These are phyloP conservation scores for Argyrosomus japonicus DNA, from an alignment of 2,113 vertebrate genomes.

Conservation along the genomic window DNA sequence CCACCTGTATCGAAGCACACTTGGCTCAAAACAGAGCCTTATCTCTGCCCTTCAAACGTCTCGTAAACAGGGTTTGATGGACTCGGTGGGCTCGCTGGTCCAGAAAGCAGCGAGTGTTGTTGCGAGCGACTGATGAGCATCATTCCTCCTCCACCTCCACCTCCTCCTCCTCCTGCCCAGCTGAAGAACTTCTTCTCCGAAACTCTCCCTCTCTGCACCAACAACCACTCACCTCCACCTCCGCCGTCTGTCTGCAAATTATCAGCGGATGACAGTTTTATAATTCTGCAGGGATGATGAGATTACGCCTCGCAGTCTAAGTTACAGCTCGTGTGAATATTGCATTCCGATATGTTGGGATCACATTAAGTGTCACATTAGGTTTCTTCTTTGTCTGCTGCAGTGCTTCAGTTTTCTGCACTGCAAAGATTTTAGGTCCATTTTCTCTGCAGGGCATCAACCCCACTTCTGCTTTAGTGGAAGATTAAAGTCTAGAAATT, in stretches of 20 bases:
- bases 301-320: conserved; percentile 23
- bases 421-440: neutral
- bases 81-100: conserved; percentile 37
- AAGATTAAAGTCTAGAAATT: neutral
- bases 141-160: neutral
- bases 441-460: neutral
- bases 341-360: conserved; percentile 11
- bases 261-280: conserved; percentile 37
- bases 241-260: conserved; percentile 42
- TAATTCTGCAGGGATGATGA: conserved; percentile 49
- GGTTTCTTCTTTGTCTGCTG: neutral
- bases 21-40: conserved; percentile 19
- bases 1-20: neutral
- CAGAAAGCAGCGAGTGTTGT: conserved; percentile 26
- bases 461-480: neutral
- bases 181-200: conserved; percentile 20
- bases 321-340: neutral
- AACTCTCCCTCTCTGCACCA: conserved; percentile 52
- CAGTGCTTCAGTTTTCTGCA: conserved; percentile 8
- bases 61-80: conserved; percentile 62
- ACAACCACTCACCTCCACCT: conserved; percentile 4
- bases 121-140: conserved; percentile 27
- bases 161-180: neutral
- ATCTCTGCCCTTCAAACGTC: conserved; percentile 63
- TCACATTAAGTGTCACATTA: conserved; percentile 11